Conservation (phyloP, 2,888 invertebrate genomes). For the Emmelina monodactyla region DNA sequence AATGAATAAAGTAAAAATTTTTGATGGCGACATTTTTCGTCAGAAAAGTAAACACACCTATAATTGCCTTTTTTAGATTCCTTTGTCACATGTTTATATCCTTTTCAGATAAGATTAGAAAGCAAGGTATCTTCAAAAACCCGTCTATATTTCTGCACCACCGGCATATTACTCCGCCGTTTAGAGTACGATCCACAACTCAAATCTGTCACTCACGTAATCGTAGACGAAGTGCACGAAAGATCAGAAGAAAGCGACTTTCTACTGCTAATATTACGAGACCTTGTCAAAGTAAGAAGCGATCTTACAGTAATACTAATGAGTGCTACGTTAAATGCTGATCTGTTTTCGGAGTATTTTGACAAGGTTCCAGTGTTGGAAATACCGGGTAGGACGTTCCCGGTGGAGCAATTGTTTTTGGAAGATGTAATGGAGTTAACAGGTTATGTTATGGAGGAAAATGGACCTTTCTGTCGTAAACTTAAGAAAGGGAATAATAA, state of each 20-base stretch:
- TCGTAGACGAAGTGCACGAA: slow-evolving; percentile 94
- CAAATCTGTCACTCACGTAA: slow-evolving; percentile 80
- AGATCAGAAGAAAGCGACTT: slow-evolving; percentile 92
- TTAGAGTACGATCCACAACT: slow-evolving; percentile 81
- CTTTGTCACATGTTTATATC: too few relatives aligned
- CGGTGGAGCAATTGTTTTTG: slow-evolving; percentile 81
- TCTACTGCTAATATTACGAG: slow-evolving; percentile 80
- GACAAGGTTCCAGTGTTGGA: slow-evolving; percentile 78
- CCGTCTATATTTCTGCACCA: slow-evolving; percentile 90
- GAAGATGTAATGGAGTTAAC: slow-evolving; percentile 80
- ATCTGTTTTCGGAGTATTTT: slow-evolving; percentile 87
- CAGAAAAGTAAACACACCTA: too few relatives aligned
- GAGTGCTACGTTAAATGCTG: slow-evolving; percentile 92
- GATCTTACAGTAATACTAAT: slow-evolving; percentile 87
- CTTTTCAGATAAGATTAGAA: slow-evolving; percentile 78
- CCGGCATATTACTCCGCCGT: slow-evolving; percentile 86
- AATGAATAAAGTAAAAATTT: too few relatives aligned
- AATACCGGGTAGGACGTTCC: slow-evolving; percentile 86
- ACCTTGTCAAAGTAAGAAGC: slow-evolving; percentile 73
- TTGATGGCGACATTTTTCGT: too few relatives aligned
- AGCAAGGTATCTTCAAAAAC: slow-evolving; percentile 80
- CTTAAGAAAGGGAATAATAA: slow-evolving; percentile 69
- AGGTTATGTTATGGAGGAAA: slow-evolving; percentile 54
- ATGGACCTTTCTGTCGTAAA: slow-evolving; percentile 68
- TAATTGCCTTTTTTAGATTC: too few relatives aligned